These are phyloP conservation scores for Leucoraja ocellata DNA, from an alignment of 2,797 vertebrate genomes.

Conservation along the genomic window DNA sequence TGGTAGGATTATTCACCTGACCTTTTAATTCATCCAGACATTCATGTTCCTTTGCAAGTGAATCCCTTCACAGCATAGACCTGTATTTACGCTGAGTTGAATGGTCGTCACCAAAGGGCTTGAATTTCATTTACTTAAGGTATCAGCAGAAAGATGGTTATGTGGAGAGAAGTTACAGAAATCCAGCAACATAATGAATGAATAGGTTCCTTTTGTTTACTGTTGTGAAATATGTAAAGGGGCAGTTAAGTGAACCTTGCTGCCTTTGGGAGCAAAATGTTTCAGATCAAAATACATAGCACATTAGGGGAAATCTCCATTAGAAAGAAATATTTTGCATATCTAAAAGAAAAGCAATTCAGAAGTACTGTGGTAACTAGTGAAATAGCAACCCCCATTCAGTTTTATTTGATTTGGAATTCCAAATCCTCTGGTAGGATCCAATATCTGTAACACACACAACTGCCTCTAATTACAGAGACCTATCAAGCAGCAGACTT, in stretches of 20 bases:
- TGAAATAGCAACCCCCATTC: neutral
- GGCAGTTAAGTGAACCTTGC: neutral
- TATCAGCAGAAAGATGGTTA: neutral
- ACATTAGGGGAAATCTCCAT: neutral
- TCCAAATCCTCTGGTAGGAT: neutral
- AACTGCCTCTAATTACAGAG: neutral
- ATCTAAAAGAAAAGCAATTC: neutral
- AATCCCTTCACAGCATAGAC: constrained; percentile 3
- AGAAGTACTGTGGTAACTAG: neutral
- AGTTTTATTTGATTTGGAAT: neutral
- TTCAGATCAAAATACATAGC: constrained; percentile 9
- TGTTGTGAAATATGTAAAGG: constrained; percentile 6
- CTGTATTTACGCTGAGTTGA: neutral
- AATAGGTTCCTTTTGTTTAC: neutral
- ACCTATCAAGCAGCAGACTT: neutral
- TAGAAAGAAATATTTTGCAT: neutral
- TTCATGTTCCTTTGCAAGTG: neutral
- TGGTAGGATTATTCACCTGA: neutral
- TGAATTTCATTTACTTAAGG: constrained; percentile 30
- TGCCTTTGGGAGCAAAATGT: too few species aligned
- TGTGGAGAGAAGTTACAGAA: neutral
- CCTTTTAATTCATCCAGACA: neutral
- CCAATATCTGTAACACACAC: neutral
- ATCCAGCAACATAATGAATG: neutral
- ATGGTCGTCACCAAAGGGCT: neutral